Base-by-base conservation (phyloP, 2,888 invertebrate genomes). In the Diabrotica balteata region DNA sequence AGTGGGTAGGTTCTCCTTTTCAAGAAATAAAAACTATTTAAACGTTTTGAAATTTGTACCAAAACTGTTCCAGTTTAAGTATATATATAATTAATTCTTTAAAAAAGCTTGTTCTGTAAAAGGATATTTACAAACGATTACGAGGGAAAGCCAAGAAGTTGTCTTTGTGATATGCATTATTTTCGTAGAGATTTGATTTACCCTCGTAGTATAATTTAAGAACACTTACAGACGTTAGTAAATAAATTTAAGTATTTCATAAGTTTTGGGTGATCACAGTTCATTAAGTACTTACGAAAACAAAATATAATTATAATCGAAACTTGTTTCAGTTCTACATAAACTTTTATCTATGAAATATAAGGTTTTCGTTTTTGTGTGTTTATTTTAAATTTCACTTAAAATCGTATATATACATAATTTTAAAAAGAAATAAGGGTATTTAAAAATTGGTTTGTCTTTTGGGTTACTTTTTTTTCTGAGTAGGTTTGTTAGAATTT, bases 191-290 rank as follows among this genome's bases (percentile, higher is more conserved):
- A 59, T 55, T 59, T 57, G 59, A 53, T 61, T 54, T 54, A 59
- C 69, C 60, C 55, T 65, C 65, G 62, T 62, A 66, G 9, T 57
- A 51, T 52, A 51, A 17, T 54, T 62, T 50, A 42, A 42, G n/a
- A 50, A 42, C 32, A 59, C 42, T 43, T n/a, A 51, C 44, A 7
- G 47, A 47, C 47, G 8, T 47, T 32, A 32, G n/a, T 43, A 63
- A 63, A 57, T 59, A 51, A 46, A 52, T 63, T 63, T 63, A 54
- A 67, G 66, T 59, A 55, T 62, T 71, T 74, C 73, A 76, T 76
- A 78, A 80, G 80, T 80, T 78, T 78, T 76, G 73, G 73, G 77
- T 80, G 80, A 82, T 82, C 82, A 82, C 82, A 82, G 82, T 81
- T 81, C 78, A 80, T 78, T 81, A 79, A 78, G 79, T 80, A 50